Conservation (phyloP, 2,797 vertebrate species). For the Neomorphus geoffroyi region DNA sequence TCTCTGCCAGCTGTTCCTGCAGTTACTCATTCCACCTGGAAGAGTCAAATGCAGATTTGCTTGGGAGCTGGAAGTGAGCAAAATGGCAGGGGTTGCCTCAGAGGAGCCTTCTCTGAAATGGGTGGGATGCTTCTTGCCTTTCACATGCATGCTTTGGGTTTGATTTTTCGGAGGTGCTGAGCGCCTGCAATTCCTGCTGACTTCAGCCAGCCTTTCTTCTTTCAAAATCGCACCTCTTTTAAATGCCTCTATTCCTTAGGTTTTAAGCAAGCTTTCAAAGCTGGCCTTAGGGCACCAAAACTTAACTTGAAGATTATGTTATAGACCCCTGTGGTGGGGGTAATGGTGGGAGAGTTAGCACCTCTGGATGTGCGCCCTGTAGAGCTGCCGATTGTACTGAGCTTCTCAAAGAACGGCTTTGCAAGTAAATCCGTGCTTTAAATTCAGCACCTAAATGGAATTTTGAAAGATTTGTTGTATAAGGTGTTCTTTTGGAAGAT, state of each 20-base stretch:
- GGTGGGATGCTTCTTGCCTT: constrained; percentile 26
- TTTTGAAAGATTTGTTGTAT: neutral
- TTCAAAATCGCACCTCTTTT: constrained; percentile 16
- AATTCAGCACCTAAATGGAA: neutral
- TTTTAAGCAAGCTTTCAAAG: constrained; percentile 35
- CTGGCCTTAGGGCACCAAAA: constrained; percentile 43
- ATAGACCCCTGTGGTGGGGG: constrained; percentile 55
- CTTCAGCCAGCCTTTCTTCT: constrained; percentile 34
- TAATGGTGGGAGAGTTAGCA: constrained; percentile 66
- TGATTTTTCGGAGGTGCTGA: constrained; percentile 28
- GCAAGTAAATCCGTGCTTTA: neutral
- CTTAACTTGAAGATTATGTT: constrained; percentile 32
- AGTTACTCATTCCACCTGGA: neutral
- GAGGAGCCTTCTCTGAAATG: neutral
- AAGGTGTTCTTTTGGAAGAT: neutral
- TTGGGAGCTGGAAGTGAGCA: neutral
- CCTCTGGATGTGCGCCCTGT: constrained; percentile 13
- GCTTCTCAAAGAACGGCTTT: constrained; percentile 5
- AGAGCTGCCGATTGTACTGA: constrained; percentile 5
- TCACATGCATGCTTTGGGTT: constrained; percentile 56
- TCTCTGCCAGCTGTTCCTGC: neutral
- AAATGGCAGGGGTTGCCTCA: neutral
- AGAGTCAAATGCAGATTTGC: neutral
- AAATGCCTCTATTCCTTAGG: neutral
- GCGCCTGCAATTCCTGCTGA: constrained; percentile 54